Evolutionary conservation across 2,888 invertebrate species (phyloP), one percentile per base, ranked within the genome.

Genomic region (Zygothrica quintamaculata): DNA sequence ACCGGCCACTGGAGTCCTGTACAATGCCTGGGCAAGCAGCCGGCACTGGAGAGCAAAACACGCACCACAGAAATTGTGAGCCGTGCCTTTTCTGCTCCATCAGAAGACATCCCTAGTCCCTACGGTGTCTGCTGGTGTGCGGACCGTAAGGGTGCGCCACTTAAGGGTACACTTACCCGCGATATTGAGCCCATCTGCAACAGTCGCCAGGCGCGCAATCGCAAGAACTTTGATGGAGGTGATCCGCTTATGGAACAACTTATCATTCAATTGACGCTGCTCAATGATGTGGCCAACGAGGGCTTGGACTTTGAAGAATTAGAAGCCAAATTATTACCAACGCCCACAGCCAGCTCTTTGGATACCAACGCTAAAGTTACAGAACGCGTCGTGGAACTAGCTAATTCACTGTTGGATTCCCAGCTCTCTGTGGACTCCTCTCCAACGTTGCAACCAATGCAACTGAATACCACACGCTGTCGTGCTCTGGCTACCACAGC

Each of bases 91-190:
- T 61, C 69, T n/a, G 31, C 50, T 13, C 37, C 71, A 0, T 18
- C 55, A 8, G 7, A 34, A 9, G 26, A 47, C 11, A 29, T 70
- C 0, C 43, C 84, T 0, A 67, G 70, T 29, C 78, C 84, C 0
- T 92, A 94, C 85, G 96, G 95, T 2, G 95, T 97, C 0, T 97
- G 96, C 84, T 97, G 97, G 97, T 97, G 97, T 89, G 96, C 96
- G 1, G 95, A 95, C 79, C 94, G 94, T 29, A 94, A 94, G 74
- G 96, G 96, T 0, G 95, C 96, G 72, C 95, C 96, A 0, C 91
- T 96, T 1, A 96, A 96, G 89, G 96, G 96, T 0, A 95, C 96
- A 0, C 90, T 96, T 43, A 95, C 95, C 0, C 93, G 96, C 42
- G 96, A 95, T 13, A 92, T 93, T 1, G 94, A 95, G 70, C 96